Conservation (phyloP, 2,888 invertebrate genomes). For the Phortica magna region DNA sequence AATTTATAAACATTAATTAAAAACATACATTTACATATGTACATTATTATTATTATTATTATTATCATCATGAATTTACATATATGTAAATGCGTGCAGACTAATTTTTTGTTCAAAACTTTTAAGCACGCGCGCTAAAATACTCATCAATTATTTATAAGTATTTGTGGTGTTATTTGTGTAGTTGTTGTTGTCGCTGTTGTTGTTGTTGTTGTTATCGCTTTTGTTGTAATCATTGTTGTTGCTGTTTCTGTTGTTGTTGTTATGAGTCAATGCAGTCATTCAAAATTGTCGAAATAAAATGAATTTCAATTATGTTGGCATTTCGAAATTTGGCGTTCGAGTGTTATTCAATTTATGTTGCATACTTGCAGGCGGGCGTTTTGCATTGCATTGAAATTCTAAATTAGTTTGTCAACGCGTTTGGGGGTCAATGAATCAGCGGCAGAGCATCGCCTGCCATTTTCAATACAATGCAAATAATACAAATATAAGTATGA, state of each 20-base stretch:
- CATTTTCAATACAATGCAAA: background rate
- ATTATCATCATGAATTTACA: conserved; percentile 21
- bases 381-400: background rate
- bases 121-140: conserved; percentile 10
- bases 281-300: background rate
- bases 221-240: background rate
- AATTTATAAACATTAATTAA: conserved; percentile 52
- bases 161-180: conserved; percentile 3
- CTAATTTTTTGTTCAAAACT: conserved; percentile 44
- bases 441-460: background rate
- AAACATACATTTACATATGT: conserved; percentile 35
- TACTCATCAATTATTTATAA: conserved; percentile 9
- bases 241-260: conserved; percentile 4
- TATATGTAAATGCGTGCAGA: conserved; percentile 36
- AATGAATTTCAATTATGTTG: background rate
- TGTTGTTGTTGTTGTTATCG: background rate
- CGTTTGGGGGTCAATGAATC: background rate
- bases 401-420: background rate
- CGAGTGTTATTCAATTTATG: background rate
- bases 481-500: background rate
- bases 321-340: background rate
- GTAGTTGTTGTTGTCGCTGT: background rate
- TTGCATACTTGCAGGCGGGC: background rate
- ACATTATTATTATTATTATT: conserved; percentile 15
- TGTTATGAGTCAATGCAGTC: background rate